Base-by-base conservation (phyloP, 2,797 vertebrate genomes). In the Gouania willdenowi region DNA sequence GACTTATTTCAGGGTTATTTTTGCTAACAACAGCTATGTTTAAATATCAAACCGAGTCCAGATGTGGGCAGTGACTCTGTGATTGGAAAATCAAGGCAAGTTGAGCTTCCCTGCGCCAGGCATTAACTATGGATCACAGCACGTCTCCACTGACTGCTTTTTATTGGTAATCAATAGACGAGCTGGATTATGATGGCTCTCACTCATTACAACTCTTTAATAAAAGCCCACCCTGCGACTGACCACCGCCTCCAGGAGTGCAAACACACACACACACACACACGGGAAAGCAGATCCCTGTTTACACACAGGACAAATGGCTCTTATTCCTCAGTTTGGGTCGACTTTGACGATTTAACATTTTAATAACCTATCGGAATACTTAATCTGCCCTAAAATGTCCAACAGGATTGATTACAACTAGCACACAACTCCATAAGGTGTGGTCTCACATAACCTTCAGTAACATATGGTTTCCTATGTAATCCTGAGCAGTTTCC, bases 161-260 rank as follows among this genome's bases (percentile, higher is more conserved):
- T 84, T 79, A 85, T 83, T 60, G 81, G 68, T 80, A 85, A 87
- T 86, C 83, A 79, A 86, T 87, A 83, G 57, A 60, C 29, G 22
- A 69, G 72, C 74, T 67, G 78, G 70, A 72, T 81, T 69, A 61
- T 78, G 80, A 82, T 82, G 79, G 70, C 67, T 73, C 79, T 71
- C 77, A 79, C 79, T 85, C 82, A 85, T 87, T 87, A 85, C 72
- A 76, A 76, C 74, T 78, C 83, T 85, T 87, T 84, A 85, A 85
- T 85, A 87, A 85, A 82, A 82, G 74, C 67, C 73, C 69, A 80
- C 63, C 77, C 81, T 66, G 74, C 62, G 41, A 77, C n/a, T 73
- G 64, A 77, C 49, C 69, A 57, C 58, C 65, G 59, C 54, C 59
- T 43, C 62, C 49, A 37, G 50, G 30, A 50, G 62, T 40, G 58